Evolutionary conservation across 1,140 invertebrate species (phyloP), one percentile per base, ranked within the genome.

Genomic region (Amyelois transitella): DNA sequence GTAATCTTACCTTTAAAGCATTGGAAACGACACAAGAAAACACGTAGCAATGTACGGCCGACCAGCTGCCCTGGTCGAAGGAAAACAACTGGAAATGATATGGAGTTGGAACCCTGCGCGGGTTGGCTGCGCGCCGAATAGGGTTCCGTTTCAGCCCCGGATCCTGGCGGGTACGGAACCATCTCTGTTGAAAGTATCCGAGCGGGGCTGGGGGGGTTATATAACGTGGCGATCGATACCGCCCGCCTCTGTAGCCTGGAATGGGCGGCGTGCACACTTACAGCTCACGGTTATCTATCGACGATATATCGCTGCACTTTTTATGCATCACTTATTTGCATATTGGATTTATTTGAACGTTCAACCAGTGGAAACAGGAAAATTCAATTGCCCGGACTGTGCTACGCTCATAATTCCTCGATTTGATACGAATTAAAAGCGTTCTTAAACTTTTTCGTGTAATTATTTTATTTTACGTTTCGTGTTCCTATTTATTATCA

Each of bases 171-270:
- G 63, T 68, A 75, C 73, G 67, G 77, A 81, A 77, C 77, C 70
- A 62, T 51, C 63, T 64, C 62, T 66, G 57, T 70, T 71, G 69
- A 72, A 71, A 69, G 73, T 74, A 71, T 73, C 63, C 50, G 19
- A 38, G 43, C 18, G 50, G 56, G 53, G 10, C 59, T 53, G 58
- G 59, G 62, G 64, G 68, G 68, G 64, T 86, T 86, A 86, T 71
- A 78, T 86, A 86, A 86, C 77, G 54, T 32, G 48, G 64, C 25
- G 78, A 86, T 83, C 82, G 79, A 86, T 86, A 83, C 61, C 55
- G 68, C 69, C 69, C 62, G 71, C 67, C 44, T 21, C 45, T 48
- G 45, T 21, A 48, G 63, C 62, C 66, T 50, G 64, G 63, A 56
- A 60, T 69, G 70, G 64, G 66, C 54, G 43, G 50, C 57, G 63